A percentile compares a stretch with the other conserved stretches of the same genome.
Conservation (phyloP, 2,888 invertebrate genomes). For the Hypselothyrea guttata region DNA sequence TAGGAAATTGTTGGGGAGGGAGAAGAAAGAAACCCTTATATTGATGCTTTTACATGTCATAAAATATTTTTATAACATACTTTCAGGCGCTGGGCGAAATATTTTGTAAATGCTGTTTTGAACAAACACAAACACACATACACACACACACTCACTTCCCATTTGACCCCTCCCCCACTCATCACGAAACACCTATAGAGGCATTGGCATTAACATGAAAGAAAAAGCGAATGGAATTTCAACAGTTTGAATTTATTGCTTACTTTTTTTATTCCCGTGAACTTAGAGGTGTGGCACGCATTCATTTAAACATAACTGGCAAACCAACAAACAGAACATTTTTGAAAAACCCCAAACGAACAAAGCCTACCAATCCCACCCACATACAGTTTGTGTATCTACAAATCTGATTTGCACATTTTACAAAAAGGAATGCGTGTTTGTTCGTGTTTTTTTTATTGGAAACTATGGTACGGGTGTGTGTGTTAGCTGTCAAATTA, state of each 20-base stretch:
- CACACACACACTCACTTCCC: background rate
- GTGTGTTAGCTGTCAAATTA: conserved; percentile 1
- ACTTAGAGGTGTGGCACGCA: background rate
- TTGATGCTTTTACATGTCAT: conserved; percentile 75
- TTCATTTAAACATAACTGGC: conserved; percentile 41
- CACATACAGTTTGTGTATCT: background rate
- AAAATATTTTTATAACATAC: conserved; percentile 75
- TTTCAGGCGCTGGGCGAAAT: conserved; percentile 44
- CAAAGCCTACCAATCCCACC: background rate
- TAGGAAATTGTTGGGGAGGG: conserved; percentile 5
- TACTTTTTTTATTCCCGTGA: background rate
- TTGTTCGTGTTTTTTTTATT: conserved; percentile 9
- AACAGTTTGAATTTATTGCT: conserved; percentile 58
- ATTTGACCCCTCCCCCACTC: background rate
- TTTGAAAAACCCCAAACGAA: conserved; percentile 9
- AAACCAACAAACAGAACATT: conserved; percentile 42
- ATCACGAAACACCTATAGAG: conserved; percentile 28
- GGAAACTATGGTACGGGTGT: background rate
- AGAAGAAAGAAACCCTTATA: conserved; percentile 53
- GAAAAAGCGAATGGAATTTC: conserved; percentile 50
- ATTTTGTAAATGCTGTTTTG: conserved; percentile 51
- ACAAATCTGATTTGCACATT: too few relatives aligned
- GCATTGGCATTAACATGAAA: conserved; percentile 52
- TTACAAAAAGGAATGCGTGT: too few relatives aligned
- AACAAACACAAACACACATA: conserved; percentile 21